A percentile compares a stretch with the other conserved stretches of the same genome.
Conservation (phyloP, 2,888 invertebrate species). For the Therioaphis trifolii region DNA sequence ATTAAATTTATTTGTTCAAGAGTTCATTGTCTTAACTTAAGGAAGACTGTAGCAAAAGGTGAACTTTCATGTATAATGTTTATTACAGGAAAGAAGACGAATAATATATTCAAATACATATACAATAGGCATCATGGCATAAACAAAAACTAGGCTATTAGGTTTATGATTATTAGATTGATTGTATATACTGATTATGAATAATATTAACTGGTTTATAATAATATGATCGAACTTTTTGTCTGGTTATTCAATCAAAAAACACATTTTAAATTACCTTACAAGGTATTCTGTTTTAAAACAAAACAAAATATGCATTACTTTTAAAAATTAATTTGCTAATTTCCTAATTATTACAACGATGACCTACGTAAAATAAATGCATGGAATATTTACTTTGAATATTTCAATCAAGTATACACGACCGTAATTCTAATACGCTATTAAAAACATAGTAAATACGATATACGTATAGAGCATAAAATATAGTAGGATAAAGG, state of each 20-base stretch:
- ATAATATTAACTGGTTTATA: not conserved
- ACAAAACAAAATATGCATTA: too few relatives aligned
- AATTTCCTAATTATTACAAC: too few relatives aligned
- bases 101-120: not conserved
- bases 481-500: too few relatives aligned
- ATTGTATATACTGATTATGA: not conserved
- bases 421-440: too few relatives aligned
- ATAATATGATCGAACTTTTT: not conserved
- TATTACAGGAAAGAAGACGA: not conserved
- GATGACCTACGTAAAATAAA: too few relatives aligned
- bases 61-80: not conserved
- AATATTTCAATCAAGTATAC: too few relatives aligned
- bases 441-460: too few relatives aligned
- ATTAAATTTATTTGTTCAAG: not conserved
- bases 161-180: not conserved
- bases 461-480: too few relatives aligned
- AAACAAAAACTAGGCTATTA: not conserved
- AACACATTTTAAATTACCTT: not conserved
- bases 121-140: not conserved
- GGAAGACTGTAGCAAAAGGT: not conserved
- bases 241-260: not conserved
- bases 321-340: too few relatives aligned
- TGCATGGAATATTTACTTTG: too few relatives aligned
- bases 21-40: not conserved
- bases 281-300: too few relatives aligned